These are phyloP conservation scores for Drosophila stalkeri DNA, from an alignment of 2,888 invertebrate species.

Conservation along the genomic window DNA sequence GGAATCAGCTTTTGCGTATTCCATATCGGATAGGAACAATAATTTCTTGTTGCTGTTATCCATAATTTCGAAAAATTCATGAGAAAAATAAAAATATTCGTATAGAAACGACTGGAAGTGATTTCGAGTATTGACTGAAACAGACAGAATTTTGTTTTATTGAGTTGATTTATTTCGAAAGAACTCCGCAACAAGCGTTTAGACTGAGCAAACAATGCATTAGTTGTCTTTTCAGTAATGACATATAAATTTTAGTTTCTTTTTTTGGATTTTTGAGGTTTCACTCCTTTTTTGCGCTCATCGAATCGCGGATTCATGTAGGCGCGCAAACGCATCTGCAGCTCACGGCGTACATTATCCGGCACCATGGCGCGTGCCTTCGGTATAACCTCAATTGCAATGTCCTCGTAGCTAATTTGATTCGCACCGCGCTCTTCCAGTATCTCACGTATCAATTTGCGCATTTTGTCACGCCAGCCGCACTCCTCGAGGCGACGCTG, in stretches of 20 bases:
- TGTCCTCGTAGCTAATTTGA: neutral
- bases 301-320: neutral
- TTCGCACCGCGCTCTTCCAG: neutral
- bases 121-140: neutral
- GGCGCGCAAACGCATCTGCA: neutral
- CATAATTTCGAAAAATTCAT: neutral
- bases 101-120: neutral
- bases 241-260: neutral
- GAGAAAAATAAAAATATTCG: neutral
- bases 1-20: accelerated
- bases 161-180: neutral
- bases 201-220: neutral
- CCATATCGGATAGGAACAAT: accelerated
- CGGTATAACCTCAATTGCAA: neutral
- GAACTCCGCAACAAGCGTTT: neutral
- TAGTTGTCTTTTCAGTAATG: neutral
- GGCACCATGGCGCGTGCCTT: neutral
- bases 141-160: neutral
- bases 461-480: slow-evolving; percentile 96
- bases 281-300: neutral
- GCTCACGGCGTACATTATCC: neutral
- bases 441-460: slow-evolving; percentile 88
- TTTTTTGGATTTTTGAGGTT: neutral
- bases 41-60: neutral
- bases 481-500: slow-evolving; percentile 93